Conservation (phyloP, 2,113 vertebrate species). For the Entosphenus tridentatus region DNA sequence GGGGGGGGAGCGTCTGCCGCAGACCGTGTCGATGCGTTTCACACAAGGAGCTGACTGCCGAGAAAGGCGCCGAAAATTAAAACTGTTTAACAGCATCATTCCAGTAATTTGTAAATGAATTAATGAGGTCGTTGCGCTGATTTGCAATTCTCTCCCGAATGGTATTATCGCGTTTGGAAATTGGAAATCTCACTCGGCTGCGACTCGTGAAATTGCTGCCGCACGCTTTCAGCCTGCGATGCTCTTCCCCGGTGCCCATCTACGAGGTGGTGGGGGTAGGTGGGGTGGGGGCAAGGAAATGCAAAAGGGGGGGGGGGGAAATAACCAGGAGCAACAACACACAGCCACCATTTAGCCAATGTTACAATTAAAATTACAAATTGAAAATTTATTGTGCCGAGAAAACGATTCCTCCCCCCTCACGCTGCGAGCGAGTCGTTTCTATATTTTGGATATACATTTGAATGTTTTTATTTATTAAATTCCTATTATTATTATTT, state of each 20-base stretch:
- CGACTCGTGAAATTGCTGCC: slow-evolving; percentile 5
- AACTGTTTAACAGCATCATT: slow-evolving; percentile 6
- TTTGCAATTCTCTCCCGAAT: slow-evolving; percentile 4
- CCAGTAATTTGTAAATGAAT: slow-evolving; percentile 6
- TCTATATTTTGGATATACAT: not conserved
- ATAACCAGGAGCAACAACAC: too few species aligned
- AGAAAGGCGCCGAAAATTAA: not conserved
- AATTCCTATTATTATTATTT: too few species aligned
- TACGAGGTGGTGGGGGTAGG: too few species aligned
- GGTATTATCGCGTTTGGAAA: slow-evolving; percentile 6
- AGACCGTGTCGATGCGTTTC: too few species aligned
- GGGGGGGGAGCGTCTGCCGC: too few species aligned
- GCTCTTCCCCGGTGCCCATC: not conserved
- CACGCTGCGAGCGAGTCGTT: not conserved
- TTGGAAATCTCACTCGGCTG: slow-evolving; percentile 6
- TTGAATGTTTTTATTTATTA: not conserved
- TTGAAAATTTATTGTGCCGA: slow-evolving; percentile 5
- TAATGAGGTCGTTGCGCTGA: slow-evolving; percentile 6
- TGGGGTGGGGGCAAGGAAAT: too few species aligned
- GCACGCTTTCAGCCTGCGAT: not conserved
- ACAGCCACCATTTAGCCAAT: not conserved
- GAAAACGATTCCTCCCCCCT: slow-evolving; percentile 1
- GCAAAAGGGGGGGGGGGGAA: too few species aligned
- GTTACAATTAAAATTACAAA: slow-evolving; percentile 6
- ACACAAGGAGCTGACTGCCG: too few species aligned